Conservation (phyloP, 2,113 vertebrate species). For the Lipotes vexillifer region DNA sequence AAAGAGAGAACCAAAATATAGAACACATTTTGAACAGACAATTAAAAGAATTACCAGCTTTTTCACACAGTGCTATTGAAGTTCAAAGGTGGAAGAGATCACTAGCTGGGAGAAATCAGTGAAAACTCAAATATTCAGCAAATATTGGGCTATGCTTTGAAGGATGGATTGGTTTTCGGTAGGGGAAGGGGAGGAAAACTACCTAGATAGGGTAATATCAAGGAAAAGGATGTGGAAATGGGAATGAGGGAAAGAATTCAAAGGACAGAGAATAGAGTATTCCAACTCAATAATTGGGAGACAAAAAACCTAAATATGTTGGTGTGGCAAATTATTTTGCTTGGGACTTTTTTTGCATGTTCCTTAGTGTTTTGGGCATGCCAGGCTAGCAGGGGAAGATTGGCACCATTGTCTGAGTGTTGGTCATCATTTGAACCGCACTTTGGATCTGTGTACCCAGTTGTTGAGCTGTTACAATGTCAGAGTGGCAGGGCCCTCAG, state of each 20-base stretch:
- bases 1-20: background rate
- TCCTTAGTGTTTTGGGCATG: background rate
- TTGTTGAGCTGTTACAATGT: background rate
- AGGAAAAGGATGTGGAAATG: background rate
- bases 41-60: constrained; percentile 32
- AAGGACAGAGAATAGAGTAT: background rate
- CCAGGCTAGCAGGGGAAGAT: background rate
- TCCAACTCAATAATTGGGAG: background rate
- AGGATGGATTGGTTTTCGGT: background rate
- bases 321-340: background rate
- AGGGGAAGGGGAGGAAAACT: background rate
- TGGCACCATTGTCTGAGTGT: background rate
- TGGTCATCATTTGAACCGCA: background rate
- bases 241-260: background rate
- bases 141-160: background rate
- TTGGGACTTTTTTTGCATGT: background rate
- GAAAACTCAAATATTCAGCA: background rate
- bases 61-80: background rate
- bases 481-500: background rate
- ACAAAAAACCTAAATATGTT: background rate
- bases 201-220: background rate
- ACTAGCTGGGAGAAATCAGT: background rate
- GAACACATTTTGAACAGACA: background rate
- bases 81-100: background rate
- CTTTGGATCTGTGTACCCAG: background rate